Base-by-base conservation (phyloP, 2,888 invertebrate species). In the Yponomeuta cagnagella region DNA sequence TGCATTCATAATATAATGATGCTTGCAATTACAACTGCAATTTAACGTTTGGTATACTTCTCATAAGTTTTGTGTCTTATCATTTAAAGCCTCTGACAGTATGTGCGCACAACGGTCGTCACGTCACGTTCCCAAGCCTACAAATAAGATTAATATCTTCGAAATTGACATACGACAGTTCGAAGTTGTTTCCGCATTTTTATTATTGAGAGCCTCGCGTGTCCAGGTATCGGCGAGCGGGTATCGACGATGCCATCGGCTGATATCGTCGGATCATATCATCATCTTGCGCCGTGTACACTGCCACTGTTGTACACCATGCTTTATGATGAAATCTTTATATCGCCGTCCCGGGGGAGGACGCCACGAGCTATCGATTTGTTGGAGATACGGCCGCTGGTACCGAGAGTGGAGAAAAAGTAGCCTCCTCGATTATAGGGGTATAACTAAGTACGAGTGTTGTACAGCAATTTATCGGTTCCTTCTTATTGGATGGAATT, bases 201-300 rank as follows among this genome's bases (percentile, higher is more conserved):
- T 81, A 79, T 81, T 78, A 82, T 84, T 84, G 82, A 82, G 82
- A 83, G 31, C 65, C 67, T 70, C 80, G 81, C 77, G 76, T 78
- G 79, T 79, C 76, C 76, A 77, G 77, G 77, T 76, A 77, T 75
- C 77, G 77, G 74, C 75, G 76, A 71, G 74, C 63, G 72, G 71
- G 74, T 85, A 85, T 86, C 86, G 76, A 74, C 76, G 85, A 89
- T 89, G 78, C 74, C 81, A 88, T 88, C 87, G 77, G 74, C 72
- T 74, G 88, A 89, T 89, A 86, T 76, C 79, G 70, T 31, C 72
- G 73, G 72, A 73, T 72, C 75, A 77, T 76, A 76, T 76, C 76
- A 74, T 77, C 76, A 75, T 76, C 73, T 71, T 70, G 66, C 67
- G 69, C 69, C 72, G 74, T 70, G 71, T 71, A 69, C 72, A 63